Evolutionary conservation across 2,888 invertebrate species (phyloP).

Genomic region (Lasiommata megera): DNA sequence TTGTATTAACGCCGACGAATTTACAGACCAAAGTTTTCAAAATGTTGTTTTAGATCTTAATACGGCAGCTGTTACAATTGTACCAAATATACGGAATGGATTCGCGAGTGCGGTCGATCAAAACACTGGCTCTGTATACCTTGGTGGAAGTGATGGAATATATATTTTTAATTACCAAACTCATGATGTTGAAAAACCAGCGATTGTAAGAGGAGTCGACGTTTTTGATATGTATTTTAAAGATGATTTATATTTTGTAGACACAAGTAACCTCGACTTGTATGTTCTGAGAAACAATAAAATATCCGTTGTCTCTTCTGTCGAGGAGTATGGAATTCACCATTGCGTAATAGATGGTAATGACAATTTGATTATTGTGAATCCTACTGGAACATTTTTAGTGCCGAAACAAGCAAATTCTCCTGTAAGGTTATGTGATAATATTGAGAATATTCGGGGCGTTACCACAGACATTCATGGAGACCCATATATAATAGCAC

Average conservation of each 20-base stretch:
- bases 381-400: slow-evolving; percentile 46
- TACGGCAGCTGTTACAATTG: slow-evolving; percentile 41
- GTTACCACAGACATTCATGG: slow-evolving; percentile 46
- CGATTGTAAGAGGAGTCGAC: slow-evolving; percentile 46
- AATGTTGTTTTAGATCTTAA: slow-evolving; percentile 51
- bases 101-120: slow-evolving; percentile 60
- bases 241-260: slow-evolving; percentile 52
- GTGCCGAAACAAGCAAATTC: slow-evolving; percentile 38
- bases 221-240: slow-evolving; percentile 57
- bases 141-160: slow-evolving; percentile 62
- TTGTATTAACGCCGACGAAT: slow-evolving; percentile 61
- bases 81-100: slow-evolving; percentile 57
- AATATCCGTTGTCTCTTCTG: slow-evolving; percentile 36
- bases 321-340: slow-evolving; percentile 47
- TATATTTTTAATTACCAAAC: slow-evolving; percentile 49
- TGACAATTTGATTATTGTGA: slow-evolving; percentile 48
- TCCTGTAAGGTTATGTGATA: slow-evolving; percentile 41
- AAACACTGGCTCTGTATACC: slow-evolving; percentile 45
- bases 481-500: slow-evolving; percentile 48
- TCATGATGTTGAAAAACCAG: slow-evolving; percentile 42
- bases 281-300: slow-evolving; percentile 40
- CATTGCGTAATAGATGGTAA: slow-evolving; percentile 49
- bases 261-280: slow-evolving; percentile 51
- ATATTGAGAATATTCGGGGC: slow-evolving; percentile 47
- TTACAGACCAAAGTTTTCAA: slow-evolving; percentile 60